Percentiles rank a stretch among this genome's conserved stretches.
phyloP scores from a whole-genome alignment of 2,113 vertebrate genomes.

The Pygathrix nemaeus region DNA sequence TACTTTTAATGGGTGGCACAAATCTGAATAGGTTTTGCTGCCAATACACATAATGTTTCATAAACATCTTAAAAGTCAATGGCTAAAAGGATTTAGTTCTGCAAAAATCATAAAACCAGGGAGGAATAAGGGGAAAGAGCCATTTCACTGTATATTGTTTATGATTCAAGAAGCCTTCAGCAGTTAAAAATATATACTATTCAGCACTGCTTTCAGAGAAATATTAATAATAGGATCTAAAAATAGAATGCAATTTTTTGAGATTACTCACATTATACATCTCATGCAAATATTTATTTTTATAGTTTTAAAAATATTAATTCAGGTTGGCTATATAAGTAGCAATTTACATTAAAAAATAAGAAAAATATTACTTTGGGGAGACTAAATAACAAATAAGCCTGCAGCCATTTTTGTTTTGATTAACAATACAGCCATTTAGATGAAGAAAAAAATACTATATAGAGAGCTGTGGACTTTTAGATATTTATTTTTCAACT shows the following conservation, averaged over 20 bases:
- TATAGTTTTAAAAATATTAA: slow-evolving; percentile 78
- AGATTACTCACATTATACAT: slow-evolving; percentile 69
- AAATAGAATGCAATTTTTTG: slow-evolving; percentile 58
- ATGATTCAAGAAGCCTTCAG: slow-evolving; percentile 52
- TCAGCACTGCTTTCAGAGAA: slow-evolving; percentile 28
- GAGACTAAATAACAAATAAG: slow-evolving; percentile 62
- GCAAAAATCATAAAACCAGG: slow-evolving; percentile 57
- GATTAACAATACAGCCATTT: slow-evolving; percentile 55
- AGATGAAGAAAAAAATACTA: slow-evolving; percentile 57
- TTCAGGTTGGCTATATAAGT: slow-evolving; percentile 11
- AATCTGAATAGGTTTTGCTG: slow-evolving; percentile 50
- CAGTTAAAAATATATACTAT: slow-evolving; percentile 46
- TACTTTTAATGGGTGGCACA: slow-evolving; percentile 66
- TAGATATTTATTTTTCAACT: slow-evolving; percentile 74
- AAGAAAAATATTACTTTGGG: slow-evolving; percentile 57
- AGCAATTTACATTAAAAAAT: slow-evolving; percentile 54
- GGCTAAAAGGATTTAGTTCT: slow-evolving; percentile 71
- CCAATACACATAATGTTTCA: slow-evolving; percentile 36
- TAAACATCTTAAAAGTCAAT: slow-evolving; percentile 56
- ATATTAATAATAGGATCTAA: slow-evolving; percentile 27
- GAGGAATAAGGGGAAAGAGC: slow-evolving; percentile 59
- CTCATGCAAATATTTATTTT: slow-evolving; percentile 83
- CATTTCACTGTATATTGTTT: slow-evolving; percentile 61
- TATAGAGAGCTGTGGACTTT: slow-evolving; percentile 59
- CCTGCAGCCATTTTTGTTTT: slow-evolving; percentile 44